Base-by-base conservation (phyloP, 2,113 vertebrate species). In the Anolis carolinensis region DNA sequence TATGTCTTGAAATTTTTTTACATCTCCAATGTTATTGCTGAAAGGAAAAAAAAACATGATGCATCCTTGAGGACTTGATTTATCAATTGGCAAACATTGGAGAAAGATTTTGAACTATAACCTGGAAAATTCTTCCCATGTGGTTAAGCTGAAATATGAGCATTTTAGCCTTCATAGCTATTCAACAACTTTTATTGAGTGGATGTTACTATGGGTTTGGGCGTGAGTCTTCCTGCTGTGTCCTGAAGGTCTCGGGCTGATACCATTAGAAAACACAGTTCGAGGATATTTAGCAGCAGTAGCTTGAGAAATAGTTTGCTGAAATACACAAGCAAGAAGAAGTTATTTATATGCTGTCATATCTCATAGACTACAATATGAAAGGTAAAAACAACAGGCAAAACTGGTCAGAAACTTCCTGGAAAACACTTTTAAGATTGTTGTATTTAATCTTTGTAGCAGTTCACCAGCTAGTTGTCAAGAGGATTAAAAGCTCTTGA, bases 101-200 rank as follows among this genome's bases (percentile, higher is more conserved):
- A n/a, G 50, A 85, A 89, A 32, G 71, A 44, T 52, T 86, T 90
- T 67, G 83, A 73, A 83, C 71, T 83, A 75, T 85, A 91, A 89
- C 86, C 87, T 87, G 71, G 89, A 88, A 88, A 87, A 87, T 23
- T 50, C 0, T 73, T 36, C 74, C 59, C 63, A 79, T 1, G 0
- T 1, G 14, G 21, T 86, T 83, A 71, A 91, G 76, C 68, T 82
- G 81, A 84, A 81, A 32, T 83, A 67, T 14, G 79, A 32, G 75
- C 34, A 2, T 82, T 32, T 86, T 72, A 73, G 50, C 34, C 36
- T 0, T 77, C 2, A 86, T 34, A 55, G 44, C 97, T 90, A 99
- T 89, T 99, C 98, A 86, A 99, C 98, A 83, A 99, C 97, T 95
- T 98, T 98, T 92, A 99, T 98, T 84, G 98, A 97, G 89, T 97